A percentile compares a stretch with the other conserved stretches of the same genome.
Conservation (phyloP, 2,113 vertebrate genomes). For the Anoura caudifer region DNA sequence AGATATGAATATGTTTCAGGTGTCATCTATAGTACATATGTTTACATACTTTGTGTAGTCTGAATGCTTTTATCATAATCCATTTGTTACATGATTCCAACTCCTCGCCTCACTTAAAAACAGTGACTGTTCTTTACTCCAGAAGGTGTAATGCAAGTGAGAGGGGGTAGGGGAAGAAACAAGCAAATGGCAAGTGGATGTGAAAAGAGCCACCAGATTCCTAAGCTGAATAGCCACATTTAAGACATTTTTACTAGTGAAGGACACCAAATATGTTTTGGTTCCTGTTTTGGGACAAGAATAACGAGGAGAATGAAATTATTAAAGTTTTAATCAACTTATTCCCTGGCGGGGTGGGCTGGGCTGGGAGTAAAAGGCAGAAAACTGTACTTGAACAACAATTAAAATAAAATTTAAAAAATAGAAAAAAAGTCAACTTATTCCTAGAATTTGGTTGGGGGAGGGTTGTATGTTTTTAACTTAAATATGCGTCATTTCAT, state of each 20-base stretch:
- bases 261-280: slow-evolving; percentile 9
- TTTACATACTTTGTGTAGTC: background rate
- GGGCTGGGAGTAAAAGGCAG: too few species aligned
- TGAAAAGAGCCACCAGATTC: background rate
- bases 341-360: too few species aligned
- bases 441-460: background rate
- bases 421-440: too few species aligned
- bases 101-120: background rate
- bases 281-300: background rate
- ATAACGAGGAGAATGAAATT: slow-evolving; percentile 5
- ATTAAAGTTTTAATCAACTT: background rate
- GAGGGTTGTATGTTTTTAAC: background rate
- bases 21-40: background rate
- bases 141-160: background rate
- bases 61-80: background rate
- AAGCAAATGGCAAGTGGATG: background rate
- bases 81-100: background rate
- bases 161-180: background rate
- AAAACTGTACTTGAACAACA: too few species aligned
- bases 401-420: too few species aligned
- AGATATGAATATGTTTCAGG: background rate
- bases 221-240: background rate
- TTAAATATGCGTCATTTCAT: background rate
- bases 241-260: background rate
- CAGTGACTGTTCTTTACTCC: background rate